Evolutionary conservation across 2,113 vertebrate species (phyloP).

Genomic region (Platanista minor): DNA sequence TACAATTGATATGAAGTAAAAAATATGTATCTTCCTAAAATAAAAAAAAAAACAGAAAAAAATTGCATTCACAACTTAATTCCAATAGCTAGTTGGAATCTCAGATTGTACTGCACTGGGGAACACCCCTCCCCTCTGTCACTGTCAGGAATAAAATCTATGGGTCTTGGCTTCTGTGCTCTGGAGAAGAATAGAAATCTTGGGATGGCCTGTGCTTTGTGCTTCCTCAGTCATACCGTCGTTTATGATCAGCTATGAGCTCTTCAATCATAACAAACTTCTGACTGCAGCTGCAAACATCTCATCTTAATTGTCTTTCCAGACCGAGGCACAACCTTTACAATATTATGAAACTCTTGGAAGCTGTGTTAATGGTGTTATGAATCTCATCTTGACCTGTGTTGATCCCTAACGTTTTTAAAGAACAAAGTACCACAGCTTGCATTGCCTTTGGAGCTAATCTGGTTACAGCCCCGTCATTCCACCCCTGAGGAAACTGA

Average conservation of each 20-base stretch:
- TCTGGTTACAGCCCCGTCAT: background rate
- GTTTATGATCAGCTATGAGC: background rate
- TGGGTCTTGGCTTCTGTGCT: background rate
- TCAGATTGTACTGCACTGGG: background rate
- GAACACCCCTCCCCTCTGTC: accelerated
- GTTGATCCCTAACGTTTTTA: accelerated
- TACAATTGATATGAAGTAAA: background rate
- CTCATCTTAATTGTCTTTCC: background rate
- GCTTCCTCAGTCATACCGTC: background rate
- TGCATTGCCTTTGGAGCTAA: background rate
- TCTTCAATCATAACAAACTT: background rate
- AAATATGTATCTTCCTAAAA: background rate
- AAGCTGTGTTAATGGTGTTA: background rate
- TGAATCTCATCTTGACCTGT: background rate
- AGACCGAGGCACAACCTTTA: background rate
- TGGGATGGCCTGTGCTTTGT: background rate
- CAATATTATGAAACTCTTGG: background rate
- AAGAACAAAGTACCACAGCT: background rate
- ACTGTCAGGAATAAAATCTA: background rate
- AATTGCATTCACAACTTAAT: background rate
- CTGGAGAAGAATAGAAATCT: background rate
- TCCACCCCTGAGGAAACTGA: background rate
- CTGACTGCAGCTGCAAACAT: background rate
- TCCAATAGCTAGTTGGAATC: background rate
- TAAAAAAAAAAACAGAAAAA: background rate